Evolutionary conservation across 2,888 invertebrate genomes (phyloP).

Genomic region (Syritta pipiens): DNA sequence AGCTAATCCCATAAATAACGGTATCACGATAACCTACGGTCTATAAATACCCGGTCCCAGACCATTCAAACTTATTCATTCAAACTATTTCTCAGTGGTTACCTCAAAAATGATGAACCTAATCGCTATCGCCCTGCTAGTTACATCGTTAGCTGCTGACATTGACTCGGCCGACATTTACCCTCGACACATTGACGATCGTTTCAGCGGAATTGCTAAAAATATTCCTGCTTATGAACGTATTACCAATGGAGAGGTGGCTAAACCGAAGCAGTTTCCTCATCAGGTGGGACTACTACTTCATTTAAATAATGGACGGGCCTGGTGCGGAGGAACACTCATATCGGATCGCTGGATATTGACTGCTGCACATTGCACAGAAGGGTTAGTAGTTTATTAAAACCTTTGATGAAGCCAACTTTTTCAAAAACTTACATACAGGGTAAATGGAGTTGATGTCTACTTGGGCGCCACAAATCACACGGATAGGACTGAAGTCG

Average conservation of each 20-base stretch:
- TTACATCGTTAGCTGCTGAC: background rate
- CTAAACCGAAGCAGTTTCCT: constrained; percentile 74
- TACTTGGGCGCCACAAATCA: constrained; percentile 74
- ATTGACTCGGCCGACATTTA: constrained; percentile 23
- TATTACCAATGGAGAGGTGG: constrained; percentile 74
- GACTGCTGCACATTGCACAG: constrained; percentile 77
- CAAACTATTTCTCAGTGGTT: background rate
- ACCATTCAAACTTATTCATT: background rate
- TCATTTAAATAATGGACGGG: constrained; percentile 60
- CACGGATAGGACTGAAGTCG: constrained; percentile 70
- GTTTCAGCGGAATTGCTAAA: background rate
- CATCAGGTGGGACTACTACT: constrained; percentile 75
- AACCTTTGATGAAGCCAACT: background rate
- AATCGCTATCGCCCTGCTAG: constrained; percentile 12
- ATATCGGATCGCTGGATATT: constrained; percentile 75
- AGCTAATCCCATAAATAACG: too few species aligned
- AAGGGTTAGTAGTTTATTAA: constrained; percentile 55
- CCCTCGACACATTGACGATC: constrained; percentile 33
- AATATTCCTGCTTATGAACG: constrained; percentile 60
- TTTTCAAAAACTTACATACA: too few species aligned
- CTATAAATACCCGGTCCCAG: background rate
- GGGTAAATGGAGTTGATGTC: constrained; percentile 74
- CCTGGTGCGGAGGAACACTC: constrained; percentile 76
- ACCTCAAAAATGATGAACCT: constrained; percentile 16
- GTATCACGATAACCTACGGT: background rate